These are phyloP conservation scores for Macrosiphum euphorbiae DNA, from an alignment of 2,888 invertebrate species.

Conservation along the genomic window DNA sequence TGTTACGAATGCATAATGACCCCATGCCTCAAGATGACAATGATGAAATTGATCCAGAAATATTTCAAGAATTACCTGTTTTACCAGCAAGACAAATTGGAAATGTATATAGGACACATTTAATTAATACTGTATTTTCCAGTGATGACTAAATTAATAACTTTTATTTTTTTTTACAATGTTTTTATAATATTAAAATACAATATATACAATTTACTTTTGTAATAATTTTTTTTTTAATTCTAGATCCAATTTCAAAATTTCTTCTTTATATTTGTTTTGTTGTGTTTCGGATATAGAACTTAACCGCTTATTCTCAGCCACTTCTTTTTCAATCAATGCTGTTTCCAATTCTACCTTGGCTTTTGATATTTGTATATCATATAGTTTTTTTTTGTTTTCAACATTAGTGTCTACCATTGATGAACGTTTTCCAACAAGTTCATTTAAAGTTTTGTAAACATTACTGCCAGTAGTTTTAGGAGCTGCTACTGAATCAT, in stretches of 20 bases:
- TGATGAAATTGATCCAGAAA: neutral
- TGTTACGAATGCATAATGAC: neutral
- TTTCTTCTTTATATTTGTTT: slow-evolving; percentile 5
- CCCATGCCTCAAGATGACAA: slow-evolving; percentile 14
- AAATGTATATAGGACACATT: slow-evolving; percentile 5
- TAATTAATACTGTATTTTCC: slow-evolving; percentile 4
- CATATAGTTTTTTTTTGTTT: neutral
- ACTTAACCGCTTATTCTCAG: neutral
- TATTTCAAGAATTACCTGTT: slow-evolving; percentile 11
- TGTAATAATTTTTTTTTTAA: neutral
- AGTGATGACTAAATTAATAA: neutral
- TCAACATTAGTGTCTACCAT: neutral
- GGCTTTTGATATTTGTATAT: neutral
- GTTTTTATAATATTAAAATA: neutral
- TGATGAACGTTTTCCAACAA: neutral
- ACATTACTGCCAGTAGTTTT: neutral
- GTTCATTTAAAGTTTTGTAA: neutral
- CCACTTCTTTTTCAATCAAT: neutral
- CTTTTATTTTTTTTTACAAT: neutral
- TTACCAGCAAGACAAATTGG: slow-evolving; percentile 16
- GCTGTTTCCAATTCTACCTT: neutral
- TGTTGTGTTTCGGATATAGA: neutral
- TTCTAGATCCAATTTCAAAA: neutral
- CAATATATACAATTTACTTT: neutral
- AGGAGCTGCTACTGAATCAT: neutral